Evolutionary conservation across 1,140 invertebrate genomes (phyloP), one percentile per base, ranked within the genome.

Genomic region (Hypsibius dujardini): DNA sequence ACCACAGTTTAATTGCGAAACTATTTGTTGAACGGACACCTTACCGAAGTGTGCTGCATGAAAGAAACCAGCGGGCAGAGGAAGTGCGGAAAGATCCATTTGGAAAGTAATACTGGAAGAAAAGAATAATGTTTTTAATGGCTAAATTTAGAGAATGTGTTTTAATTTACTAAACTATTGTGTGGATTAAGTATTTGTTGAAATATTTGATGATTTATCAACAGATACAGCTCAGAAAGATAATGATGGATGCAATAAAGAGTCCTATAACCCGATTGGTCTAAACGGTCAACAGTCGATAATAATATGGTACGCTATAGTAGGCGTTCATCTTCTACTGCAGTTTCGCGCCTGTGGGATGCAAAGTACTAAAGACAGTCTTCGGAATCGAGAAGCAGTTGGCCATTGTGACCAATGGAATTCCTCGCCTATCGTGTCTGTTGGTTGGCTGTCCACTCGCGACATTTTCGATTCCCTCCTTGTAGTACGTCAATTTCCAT

Each of bases 11-110:
- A 7, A 56, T 56, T 12, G 7, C 50, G 1, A 28, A 28, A 28
- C 28, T 28, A 28, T 28, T 28, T 28, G 28, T 28, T 28, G 28
- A 28, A 28, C 28, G 28, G 28, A 28, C 28, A 28, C 28, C 28
- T 28, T 28, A 28, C 28, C 28, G 79, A 77, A 12, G 76, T 73
- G 59, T 80, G 78, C 69, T 81, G 80, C 77, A 80, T 79, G 47
- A 79, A 78, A 59, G 78, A 76, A 1, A 79, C 80, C 2, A 81
- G 72, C 1, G 79, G 76, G 71, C 80, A 81, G 72, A 81, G 80
- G 70, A 75, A 67, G 42, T 67, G 62, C 42, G 62, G 62, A 42
- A 15, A 67, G 42, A 67, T 67, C 62, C 62, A 67, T 67, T 67
- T 67, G 12, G 12, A 12, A 12, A 67, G 42, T 12, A 67, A 42